These are phyloP conservation scores for Lepidurus couesii DNA, from an alignment of 1,140 invertebrate species.

Conservation along the genomic window DNA sequence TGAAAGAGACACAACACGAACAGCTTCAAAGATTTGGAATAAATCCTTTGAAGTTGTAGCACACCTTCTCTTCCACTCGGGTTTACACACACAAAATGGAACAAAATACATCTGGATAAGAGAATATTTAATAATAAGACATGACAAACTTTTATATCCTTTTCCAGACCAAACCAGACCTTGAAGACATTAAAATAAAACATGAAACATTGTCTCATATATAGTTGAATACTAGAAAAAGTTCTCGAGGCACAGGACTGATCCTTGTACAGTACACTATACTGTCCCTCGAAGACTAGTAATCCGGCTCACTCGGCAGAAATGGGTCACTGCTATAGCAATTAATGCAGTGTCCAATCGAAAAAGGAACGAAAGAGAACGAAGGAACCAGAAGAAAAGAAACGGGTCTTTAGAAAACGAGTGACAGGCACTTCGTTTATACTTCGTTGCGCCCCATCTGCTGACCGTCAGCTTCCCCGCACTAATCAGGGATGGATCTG, in stretches of 20 bases:
- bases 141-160: too few relatives aligned
- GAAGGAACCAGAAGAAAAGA: neutral
- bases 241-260: too few relatives aligned
- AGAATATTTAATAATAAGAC: too few relatives aligned
- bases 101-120: neutral
- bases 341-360: too few relatives aligned
- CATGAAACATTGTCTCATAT: too few relatives aligned
- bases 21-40: neutral
- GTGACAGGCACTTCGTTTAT: slow-evolving; percentile 3
- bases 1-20: neutral
- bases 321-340: too few relatives aligned
- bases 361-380: neutral
- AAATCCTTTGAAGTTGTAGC: neutral
- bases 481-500: neutral
- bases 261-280: too few relatives aligned
- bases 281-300: too few relatives aligned
- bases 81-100: neutral
- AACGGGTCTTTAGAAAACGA: neutral
- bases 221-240: too few relatives aligned
- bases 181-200: too few relatives aligned
- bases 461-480: neutral
- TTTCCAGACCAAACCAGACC: too few relatives aligned
- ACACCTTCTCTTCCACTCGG: neutral
- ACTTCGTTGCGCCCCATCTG: neutral
- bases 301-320: too few relatives aligned